Conservation (phyloP, 1,140 invertebrate species). For the Drosophila truncata region DNA sequence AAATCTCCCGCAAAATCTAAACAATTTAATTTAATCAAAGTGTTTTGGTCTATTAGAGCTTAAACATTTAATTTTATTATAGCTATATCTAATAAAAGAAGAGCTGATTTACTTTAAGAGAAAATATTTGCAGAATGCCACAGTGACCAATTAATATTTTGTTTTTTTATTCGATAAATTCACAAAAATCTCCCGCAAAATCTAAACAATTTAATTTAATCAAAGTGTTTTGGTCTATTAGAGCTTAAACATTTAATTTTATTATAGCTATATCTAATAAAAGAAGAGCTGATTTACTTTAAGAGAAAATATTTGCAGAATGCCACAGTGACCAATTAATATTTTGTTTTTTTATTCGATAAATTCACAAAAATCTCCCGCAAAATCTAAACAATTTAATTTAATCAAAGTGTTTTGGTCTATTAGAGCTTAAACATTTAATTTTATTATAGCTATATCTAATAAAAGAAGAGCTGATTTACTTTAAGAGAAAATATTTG, state of each 20-base stretch:
- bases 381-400: background rate
- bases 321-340: background rate
- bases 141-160: background rate
- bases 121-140: too few relatives aligned
- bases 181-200: background rate
- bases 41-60: background rate
- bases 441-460: too few relatives aligned
- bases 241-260: background rate
- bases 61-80: background rate
- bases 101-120: too few relatives aligned
- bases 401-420: too few relatives aligned
- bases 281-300: too few relatives aligned
- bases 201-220: background rate
- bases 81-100: background rate
- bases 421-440: too few relatives aligned
- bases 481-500: too few relatives aligned
- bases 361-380: background rate
- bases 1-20: background rate
- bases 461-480: too few relatives aligned
- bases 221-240: background rate
- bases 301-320: too few relatives aligned
- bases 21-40: background rate
- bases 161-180: background rate
- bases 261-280: background rate
- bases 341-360: background rate